A percentile compares a stretch with the other conserved stretches of the same genome.
These are phyloP conservation scores for Drosophila mimica DNA, from an alignment of 2,888 invertebrate species.

Conservation along the genomic window DNA sequence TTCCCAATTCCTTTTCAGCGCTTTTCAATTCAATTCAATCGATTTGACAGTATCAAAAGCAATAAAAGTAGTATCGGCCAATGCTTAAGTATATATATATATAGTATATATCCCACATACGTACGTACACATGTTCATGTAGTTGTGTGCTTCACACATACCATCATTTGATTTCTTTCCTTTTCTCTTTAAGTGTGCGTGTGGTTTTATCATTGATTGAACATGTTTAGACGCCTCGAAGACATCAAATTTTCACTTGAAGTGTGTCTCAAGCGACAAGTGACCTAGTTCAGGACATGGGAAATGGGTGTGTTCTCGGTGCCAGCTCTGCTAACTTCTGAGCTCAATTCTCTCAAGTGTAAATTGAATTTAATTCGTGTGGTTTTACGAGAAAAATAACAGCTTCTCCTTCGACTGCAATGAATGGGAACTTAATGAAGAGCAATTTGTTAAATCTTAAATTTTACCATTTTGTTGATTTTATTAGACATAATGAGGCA, in stretches of 20 bases:
- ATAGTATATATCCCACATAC: conserved; percentile 26
- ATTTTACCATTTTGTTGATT: not conserved
- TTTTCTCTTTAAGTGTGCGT: conserved; percentile 41
- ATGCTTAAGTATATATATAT: conserved; percentile 5
- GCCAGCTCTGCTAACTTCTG: conserved; percentile 10
- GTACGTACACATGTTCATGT: conserved; percentile 6
- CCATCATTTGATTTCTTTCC: conserved; percentile 20
- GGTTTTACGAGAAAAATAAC: conserved; percentile 25
- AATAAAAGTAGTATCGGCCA: conserved; percentile 49
- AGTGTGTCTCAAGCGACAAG: conserved; percentile 58
- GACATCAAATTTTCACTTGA: conserved; percentile 74
- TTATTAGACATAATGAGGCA: not conserved
- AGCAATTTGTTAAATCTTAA: conserved; percentile 24
- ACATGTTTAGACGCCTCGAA: conserved; percentile 65
- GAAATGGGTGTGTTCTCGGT: conserved; percentile 9
- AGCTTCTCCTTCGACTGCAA: conserved; percentile 3
- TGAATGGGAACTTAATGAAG: conserved; percentile 35
- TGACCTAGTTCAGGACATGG: conserved; percentile 33
- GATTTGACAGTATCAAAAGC: conserved; percentile 56
- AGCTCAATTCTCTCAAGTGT: conserved; percentile 47
- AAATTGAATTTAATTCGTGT: conserved; percentile 47
- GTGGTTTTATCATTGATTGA: conserved; percentile 74
- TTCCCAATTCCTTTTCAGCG: conserved; percentile 41
- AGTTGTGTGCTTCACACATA: conserved; percentile 19
- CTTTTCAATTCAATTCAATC: conserved; percentile 70